These are phyloP conservation scores for Andrena praecox DNA, from an alignment of 2,888 invertebrate species.

Conservation along the genomic window DNA sequence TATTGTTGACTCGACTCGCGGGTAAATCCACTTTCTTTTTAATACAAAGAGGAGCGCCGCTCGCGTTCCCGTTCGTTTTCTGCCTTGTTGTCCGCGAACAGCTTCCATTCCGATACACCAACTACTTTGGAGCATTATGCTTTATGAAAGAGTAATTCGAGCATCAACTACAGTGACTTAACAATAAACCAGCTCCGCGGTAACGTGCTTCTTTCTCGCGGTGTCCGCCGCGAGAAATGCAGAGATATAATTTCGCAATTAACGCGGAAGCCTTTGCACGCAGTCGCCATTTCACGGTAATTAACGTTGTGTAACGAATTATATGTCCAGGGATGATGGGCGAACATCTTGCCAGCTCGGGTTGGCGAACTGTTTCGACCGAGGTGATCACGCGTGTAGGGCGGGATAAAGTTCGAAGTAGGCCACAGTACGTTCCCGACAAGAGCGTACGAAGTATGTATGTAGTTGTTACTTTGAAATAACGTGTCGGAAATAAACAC, in stretches of 20 bases:
- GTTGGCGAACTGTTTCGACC: background rate
- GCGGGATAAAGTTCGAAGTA: slow-evolving; percentile 3
- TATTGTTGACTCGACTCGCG: slow-evolving; percentile 22
- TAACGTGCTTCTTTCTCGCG: background rate
- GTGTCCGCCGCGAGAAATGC: background rate
- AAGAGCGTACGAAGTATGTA: background rate
- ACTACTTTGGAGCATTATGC: slow-evolving; percentile 5
- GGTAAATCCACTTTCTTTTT: background rate
- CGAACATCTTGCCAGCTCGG: slow-evolving; percentile 2
- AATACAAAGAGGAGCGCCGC: background rate
- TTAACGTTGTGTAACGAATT: slow-evolving; percentile 14
- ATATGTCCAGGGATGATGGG: background rate
- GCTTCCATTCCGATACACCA: too few species aligned
- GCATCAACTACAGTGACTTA: background rate
- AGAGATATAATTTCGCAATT: slow-evolving; percentile 4
- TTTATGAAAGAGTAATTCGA: slow-evolving; percentile 20
- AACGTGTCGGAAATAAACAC: slow-evolving; percentile 3
- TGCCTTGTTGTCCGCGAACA: too few species aligned
- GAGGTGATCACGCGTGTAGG: background rate
- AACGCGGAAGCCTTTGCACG: background rate
- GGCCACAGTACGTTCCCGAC: slow-evolving; percentile 27
- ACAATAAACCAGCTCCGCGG: background rate
- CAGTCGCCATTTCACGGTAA: background rate
- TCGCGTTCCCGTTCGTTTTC: slow-evolving; percentile 3
- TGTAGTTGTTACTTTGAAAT: background rate